Percentiles rank a stretch among this genome's conserved stretches.
phyloP scores from a whole-genome alignment of 2,113 vertebrate genomes.

The Probosciger aterrimus region DNA sequence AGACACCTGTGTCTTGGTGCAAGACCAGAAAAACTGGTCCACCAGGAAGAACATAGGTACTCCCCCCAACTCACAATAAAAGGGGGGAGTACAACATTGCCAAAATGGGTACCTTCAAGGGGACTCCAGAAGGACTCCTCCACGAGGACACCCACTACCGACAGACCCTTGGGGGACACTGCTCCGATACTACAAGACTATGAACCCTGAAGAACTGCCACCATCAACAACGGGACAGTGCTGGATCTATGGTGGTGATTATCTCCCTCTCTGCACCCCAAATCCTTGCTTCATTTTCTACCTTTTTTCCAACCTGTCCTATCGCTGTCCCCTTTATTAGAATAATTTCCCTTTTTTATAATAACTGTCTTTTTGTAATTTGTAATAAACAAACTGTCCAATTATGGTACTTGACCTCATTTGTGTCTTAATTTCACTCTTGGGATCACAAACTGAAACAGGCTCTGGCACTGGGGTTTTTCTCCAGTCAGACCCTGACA shows the following conservation, averaged over 20 bases:
- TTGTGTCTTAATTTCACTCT: neutral
- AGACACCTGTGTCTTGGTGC: neutral
- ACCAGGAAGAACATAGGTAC: neutral
- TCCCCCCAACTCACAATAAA: neutral
- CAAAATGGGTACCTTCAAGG: neutral
- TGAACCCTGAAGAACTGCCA: neutral
- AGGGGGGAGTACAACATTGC: neutral
- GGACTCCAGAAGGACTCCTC: neutral
- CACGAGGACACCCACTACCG: neutral
- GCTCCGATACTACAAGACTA: neutral
- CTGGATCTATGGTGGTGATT: neutral
- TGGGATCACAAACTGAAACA: neutral
- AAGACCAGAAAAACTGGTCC: neutral
- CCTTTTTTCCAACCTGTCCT: neutral
- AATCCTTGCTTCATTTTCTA: neutral
- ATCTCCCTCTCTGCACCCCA: neutral
- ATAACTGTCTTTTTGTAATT: neutral
- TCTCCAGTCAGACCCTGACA: neutral
- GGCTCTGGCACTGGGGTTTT: neutral
- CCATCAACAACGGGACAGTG: neutral
- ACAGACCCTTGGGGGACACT: neutral
- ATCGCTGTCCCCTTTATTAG: neutral
- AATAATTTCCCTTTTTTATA: neutral
- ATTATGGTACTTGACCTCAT: neutral
- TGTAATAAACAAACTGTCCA: neutral